phyloP scores from a whole-genome alignment of 2,797 vertebrate species.

The Moxostoma hubbsi region DNA sequence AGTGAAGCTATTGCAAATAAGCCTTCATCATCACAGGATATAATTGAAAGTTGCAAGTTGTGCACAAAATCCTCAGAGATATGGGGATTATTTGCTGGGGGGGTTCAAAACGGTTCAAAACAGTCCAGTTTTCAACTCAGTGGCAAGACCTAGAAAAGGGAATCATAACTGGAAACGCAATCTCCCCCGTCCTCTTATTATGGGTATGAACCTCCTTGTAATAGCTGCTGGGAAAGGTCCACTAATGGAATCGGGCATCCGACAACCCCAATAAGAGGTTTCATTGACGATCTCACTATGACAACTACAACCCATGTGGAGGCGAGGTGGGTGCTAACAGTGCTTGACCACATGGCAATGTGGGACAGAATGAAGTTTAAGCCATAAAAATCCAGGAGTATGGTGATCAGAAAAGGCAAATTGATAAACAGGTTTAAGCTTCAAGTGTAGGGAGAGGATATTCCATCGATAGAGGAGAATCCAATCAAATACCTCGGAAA shows the following conservation, averaged over 20 bases:
- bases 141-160: slow-evolving; percentile 11
- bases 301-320: slow-evolving; percentile 28
- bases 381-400: slow-evolving; percentile 11
- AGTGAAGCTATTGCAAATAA: too few relatives aligned
- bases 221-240: not conserved
- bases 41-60: too few relatives aligned
- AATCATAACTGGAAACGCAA: not conserved
- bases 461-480: slow-evolving; percentile 9
- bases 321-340: slow-evolving; percentile 24
- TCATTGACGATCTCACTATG: slow-evolving; percentile 14
- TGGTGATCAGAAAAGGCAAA: slow-evolving; percentile 17
- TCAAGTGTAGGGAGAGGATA: not conserved
- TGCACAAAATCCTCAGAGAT: too few relatives aligned
- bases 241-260: slow-evolving; percentile 30
- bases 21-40: too few relatives aligned
- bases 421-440: slow-evolving; percentile 19
- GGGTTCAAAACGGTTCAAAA: not conserved
- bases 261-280: not conserved
- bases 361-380: slow-evolving; percentile 34
- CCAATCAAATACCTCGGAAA: slow-evolving; percentile 13
- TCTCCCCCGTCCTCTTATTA: not conserved
- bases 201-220: not conserved
- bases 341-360: slow-evolving; percentile 12
- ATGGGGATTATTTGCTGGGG: too few relatives aligned
- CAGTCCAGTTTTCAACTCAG: not conserved